These are phyloP conservation scores for Reinhardtius hippoglossoides DNA, from an alignment of 2,113 vertebrate genomes.

Conservation along the genomic window DNA sequence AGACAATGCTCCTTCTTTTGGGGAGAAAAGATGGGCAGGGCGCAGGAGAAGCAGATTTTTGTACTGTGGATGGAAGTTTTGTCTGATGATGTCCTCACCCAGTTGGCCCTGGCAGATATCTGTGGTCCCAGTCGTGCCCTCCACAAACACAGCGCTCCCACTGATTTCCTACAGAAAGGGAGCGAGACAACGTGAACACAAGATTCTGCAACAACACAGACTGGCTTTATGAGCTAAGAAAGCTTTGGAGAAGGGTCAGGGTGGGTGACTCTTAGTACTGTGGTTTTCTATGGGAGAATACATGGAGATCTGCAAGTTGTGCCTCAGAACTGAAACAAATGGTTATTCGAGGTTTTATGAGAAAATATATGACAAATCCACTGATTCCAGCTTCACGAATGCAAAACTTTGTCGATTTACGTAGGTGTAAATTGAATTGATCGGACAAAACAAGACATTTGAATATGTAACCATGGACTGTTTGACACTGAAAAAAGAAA, in stretches of 20 bases:
- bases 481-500: too few relatives aligned
- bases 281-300: too few relatives aligned
- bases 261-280: not conserved
- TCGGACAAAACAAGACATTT: too few relatives aligned
- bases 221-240: not conserved
- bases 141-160: constrained; percentile 79
- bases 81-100: constrained; percentile 74
- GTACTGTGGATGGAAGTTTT: not conserved
- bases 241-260: not conserved
- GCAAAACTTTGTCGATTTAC: too few relatives aligned
- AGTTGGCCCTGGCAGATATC: constrained; percentile 87
- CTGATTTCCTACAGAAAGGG: constrained; percentile 77
- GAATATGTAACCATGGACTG: too few relatives aligned
- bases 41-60: not conserved
- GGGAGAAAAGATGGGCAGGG: too few relatives aligned
- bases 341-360: not conserved
- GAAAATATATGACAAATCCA: not conserved
- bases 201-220: not conserved
- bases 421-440: too few relatives aligned
- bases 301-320: too few relatives aligned
- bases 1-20: not conserved
- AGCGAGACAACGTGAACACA: not conserved
- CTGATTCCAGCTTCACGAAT: not conserved
- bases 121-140: constrained; percentile 80
- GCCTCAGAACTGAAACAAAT: too few relatives aligned